A percentile compares a stretch with the other conserved stretches of the same genome.
These are phyloP conservation scores for Lethenteron reissneri DNA, from an alignment of 2,113 vertebrate genomes.

Conservation along the genomic window DNA sequence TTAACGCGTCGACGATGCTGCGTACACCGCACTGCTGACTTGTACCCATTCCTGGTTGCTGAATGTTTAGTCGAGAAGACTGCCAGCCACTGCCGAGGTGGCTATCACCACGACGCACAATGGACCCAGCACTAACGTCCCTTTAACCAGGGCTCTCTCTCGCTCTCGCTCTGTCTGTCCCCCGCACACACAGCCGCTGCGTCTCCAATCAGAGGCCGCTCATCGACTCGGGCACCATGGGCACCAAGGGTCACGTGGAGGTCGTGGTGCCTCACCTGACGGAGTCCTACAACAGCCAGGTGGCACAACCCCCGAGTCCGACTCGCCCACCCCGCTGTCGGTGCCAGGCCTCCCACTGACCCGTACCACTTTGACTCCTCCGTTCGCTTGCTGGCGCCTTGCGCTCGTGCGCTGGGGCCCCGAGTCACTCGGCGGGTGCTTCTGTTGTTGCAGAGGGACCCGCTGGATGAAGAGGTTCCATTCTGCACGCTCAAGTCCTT, in stretches of 20 bases:
- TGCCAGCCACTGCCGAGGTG: no score
- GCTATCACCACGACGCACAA: no score
- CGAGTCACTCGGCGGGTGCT: conserved; percentile 17
- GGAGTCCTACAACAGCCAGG: conserved; percentile 92
- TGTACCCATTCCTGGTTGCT: no score
- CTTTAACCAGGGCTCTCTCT: conserved; percentile 8
- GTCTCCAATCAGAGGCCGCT: conserved; percentile 72
- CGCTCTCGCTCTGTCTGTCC: conserved; percentile 3
- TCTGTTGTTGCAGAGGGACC: conserved; percentile 41
- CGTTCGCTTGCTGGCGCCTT: no score
- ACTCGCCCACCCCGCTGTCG: no score
- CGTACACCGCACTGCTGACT: no score
- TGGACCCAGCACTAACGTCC: no score
- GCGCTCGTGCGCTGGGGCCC: no score
- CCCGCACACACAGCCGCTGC: conserved; percentile 34
- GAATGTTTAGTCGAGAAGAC: no score
- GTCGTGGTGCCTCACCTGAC: conserved; percentile 72
- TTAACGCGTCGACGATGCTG: no score
- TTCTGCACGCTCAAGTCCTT: conserved; percentile 98
- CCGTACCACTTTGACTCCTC: no score
- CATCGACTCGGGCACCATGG: conserved; percentile 94
- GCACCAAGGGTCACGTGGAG: conserved; percentile 94
- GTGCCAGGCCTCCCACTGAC: no score
- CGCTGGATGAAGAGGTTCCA: conserved; percentile 92
- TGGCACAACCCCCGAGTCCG: conserved; percentile 14